Conservation (phyloP, 1,140 invertebrate genomes). For the Frieseomelitta varia region DNA sequence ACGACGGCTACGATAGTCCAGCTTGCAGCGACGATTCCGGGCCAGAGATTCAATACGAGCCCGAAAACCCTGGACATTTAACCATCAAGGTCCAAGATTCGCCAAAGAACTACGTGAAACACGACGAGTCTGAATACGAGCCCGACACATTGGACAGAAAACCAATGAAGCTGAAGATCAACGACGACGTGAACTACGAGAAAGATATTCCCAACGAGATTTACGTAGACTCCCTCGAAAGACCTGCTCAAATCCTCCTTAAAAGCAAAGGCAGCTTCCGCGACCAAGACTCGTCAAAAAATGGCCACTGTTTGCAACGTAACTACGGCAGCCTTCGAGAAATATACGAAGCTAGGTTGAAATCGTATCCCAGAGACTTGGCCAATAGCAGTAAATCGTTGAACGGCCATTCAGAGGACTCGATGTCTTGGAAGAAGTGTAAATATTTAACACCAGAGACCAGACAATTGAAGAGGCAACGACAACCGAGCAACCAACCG, state of each 20-base stretch:
- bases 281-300: constrained; percentile 74
- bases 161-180: constrained; percentile 85
- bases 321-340: constrained; percentile 87
- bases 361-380: constrained; percentile 59
- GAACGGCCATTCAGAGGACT: constrained; percentile 63
- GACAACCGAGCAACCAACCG: constrained; percentile 82
- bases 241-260: constrained; percentile 83
- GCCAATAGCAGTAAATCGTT: constrained; percentile 56
- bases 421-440: constrained; percentile 70
- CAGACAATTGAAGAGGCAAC: constrained; percentile 86
- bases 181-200: constrained; percentile 74
- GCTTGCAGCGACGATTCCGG: constrained; percentile 85
- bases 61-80: constrained; percentile 86
- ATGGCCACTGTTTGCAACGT: constrained; percentile 69
- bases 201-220: constrained; percentile 74
- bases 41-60: constrained; percentile 83
- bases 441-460: constrained; percentile 72
- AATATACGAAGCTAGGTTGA: constrained; percentile 86
- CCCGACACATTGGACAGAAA: constrained; percentile 93
- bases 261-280: constrained; percentile 85
- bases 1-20: constrained; percentile 88
- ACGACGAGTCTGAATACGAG: constrained; percentile 90
- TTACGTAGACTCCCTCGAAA: constrained; percentile 84
- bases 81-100: constrained; percentile 91
- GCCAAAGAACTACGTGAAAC: constrained; percentile 86